Evolutionary conservation across 2,113 vertebrate species (phyloP).

Genomic region (Chauna torquata): DNA sequence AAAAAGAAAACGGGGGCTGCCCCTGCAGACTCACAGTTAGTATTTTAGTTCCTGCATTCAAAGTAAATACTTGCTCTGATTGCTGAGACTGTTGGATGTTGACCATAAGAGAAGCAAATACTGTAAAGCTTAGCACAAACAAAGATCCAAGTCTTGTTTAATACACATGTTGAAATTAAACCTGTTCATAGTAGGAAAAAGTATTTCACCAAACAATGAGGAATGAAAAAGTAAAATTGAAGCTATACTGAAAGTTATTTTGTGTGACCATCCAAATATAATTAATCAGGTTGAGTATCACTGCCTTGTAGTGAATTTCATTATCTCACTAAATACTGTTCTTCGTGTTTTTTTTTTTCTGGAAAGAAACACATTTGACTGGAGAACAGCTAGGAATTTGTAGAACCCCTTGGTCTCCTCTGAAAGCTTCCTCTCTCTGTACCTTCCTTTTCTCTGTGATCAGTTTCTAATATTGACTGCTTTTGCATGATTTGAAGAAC

Average conservation of each 20-base stretch:
- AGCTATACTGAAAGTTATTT: background rate
- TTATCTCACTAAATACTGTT: background rate
- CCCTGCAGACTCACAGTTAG: too few relatives aligned
- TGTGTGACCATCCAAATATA: background rate
- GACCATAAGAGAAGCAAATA: background rate
- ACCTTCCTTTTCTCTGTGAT: background rate
- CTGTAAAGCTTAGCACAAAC: background rate
- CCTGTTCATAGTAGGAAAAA: background rate
- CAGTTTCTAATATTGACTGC: background rate
- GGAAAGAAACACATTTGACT: background rate
- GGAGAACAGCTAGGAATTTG: background rate
- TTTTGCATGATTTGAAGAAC: background rate
- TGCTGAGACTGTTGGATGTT: background rate
- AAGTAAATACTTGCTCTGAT: background rate
- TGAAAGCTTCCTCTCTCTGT: background rate
- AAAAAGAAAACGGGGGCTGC: background rate
- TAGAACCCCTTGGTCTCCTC: background rate
- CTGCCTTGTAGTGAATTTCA: background rate
- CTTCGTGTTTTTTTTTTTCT: too few relatives aligned
- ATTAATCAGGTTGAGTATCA: background rate
- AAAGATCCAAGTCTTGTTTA: background rate
- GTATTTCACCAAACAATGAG: background rate
- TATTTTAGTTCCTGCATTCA: background rate
- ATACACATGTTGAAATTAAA: background rate
- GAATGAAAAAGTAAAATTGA: background rate